A percentile compares a stretch with the other conserved stretches of the same genome.
Conservation (phyloP, 2,113 vertebrate genomes). For the Camelus dromedarius region DNA sequence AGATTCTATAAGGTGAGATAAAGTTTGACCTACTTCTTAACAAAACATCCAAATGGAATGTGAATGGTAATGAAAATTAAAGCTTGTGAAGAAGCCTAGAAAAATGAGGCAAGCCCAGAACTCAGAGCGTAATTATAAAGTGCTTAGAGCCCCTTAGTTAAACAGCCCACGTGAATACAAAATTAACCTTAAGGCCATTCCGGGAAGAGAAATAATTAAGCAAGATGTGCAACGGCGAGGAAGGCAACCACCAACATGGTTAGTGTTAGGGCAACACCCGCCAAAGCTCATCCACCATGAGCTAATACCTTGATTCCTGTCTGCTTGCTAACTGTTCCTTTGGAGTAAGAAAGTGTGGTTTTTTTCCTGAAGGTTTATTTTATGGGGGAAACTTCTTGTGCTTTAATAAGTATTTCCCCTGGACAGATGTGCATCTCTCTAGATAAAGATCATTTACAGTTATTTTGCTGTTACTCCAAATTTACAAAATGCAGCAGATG, state of each 20-base stretch:
- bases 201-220: background rate
- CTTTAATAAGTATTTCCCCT: constrained; percentile 34
- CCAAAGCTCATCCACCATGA: background rate
- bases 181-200: constrained; percentile 21
- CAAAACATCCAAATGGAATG: background rate
- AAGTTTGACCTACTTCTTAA: background rate
- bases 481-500: constrained; percentile 29
- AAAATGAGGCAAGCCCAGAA: background rate
- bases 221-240: background rate
- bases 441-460: background rate
- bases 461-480: constrained; percentile 12
- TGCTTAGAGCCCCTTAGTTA: background rate
- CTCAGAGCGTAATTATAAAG: constrained; percentile 23
- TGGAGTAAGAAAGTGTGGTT: background rate
- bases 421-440: constrained; percentile 22
- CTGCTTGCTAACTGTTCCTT: background rate
- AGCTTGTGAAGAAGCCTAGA: background rate
- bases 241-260: background rate
- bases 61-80: background rate
- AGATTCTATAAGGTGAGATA: background rate
- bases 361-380: background rate
- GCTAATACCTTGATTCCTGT: background rate
- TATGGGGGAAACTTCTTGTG: constrained; percentile 23
- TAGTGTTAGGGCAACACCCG: background rate
- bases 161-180: background rate